These are phyloP conservation scores for Zoanthus sansibaricus DNA, from an alignment of 92 coral and sea anemone genomes.

Conservation along the genomic window DNA sequence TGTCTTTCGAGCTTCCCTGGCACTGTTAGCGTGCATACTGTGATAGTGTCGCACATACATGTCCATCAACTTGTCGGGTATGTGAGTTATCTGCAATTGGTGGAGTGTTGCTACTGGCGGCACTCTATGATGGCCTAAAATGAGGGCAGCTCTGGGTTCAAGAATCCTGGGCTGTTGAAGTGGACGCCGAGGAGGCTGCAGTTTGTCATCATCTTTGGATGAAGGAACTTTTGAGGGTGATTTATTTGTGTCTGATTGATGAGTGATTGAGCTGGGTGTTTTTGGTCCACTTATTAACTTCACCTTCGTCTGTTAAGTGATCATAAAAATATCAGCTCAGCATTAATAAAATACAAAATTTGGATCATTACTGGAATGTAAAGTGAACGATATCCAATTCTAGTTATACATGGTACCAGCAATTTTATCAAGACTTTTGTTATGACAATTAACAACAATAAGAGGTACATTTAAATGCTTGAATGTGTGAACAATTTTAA, in stretches of 20 bases:
- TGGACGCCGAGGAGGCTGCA: slow-evolving; percentile 79
- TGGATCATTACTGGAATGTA: background rate
- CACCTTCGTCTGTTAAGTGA: slow-evolving; percentile 70
- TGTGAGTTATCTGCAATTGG: slow-evolving; percentile 82
- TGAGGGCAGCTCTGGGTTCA: slow-evolving; percentile 88
- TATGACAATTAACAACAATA: too few species aligned
- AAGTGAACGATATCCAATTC: background rate
- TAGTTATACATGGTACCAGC: background rate
- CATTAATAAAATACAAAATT: background rate
- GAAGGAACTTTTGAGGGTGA: slow-evolving; percentile 57
- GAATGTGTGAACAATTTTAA: too few species aligned
- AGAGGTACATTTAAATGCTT: too few species aligned
- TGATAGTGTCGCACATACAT: slow-evolving; percentile 86
- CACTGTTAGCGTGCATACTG: slow-evolving; percentile 37
- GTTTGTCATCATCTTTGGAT: slow-evolving; percentile 59
- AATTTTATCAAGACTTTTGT: too few species aligned
- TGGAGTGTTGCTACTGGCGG: slow-evolving; percentile 78
- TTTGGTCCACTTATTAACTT: slow-evolving; percentile 90
- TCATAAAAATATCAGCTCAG: background rate
- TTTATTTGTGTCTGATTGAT: slow-evolving; percentile 59
- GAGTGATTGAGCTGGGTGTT: slow-evolving; percentile 52
- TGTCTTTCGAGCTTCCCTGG: slow-evolving; percentile 67
- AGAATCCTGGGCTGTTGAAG: slow-evolving; percentile 90
- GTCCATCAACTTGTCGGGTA: slow-evolving; percentile 86
- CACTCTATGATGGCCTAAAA: slow-evolving; percentile 93